phyloP scores from a whole-genome alignment of 2,113 vertebrate genomes.

The Macrotis lagotis region DNA sequence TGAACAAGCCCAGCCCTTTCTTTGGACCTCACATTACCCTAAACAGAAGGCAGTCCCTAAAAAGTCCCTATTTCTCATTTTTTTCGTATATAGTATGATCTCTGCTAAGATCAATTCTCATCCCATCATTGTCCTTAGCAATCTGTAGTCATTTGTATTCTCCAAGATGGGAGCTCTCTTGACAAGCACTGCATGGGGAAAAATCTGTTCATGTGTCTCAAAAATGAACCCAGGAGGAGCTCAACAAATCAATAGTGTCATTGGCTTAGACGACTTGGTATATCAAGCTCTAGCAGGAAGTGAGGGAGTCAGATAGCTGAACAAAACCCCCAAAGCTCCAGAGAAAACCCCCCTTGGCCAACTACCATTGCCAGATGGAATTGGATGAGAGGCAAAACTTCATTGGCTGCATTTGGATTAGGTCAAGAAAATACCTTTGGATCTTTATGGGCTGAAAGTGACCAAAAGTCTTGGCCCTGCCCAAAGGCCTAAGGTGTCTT shows the following conservation, averaged over 20 bases:
- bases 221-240: conserved; percentile 21
- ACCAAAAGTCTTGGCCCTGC: conserved; percentile 7
- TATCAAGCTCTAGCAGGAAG: conserved; percentile 24
- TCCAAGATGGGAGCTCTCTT: background rate
- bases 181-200: conserved; percentile 12
- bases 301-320: background rate
- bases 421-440: conserved; percentile 28
- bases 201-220: conserved; percentile 36
- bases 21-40: background rate
- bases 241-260: conserved; percentile 34
- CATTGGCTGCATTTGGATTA: conserved; percentile 46
- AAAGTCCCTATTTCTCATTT: conserved; percentile 7
- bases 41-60: background rate
- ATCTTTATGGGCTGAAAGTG: conserved; percentile 41
- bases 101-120: conserved; percentile 18
- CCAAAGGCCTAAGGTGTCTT: background rate
- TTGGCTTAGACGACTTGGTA: conserved; percentile 9
- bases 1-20: background rate
- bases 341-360: conserved; percentile 31
- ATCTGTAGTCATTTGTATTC: conserved; percentile 21
- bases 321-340: conserved; percentile 17
- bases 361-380: conserved; percentile 25
- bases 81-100: background rate
- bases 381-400: conserved; percentile 38
- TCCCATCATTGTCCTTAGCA: background rate